A percentile compares a stretch with the other conserved stretches of the same genome.
phyloP scores from a whole-genome alignment of 2,888 invertebrate species.

The Cantharis flavilabris region DNA sequence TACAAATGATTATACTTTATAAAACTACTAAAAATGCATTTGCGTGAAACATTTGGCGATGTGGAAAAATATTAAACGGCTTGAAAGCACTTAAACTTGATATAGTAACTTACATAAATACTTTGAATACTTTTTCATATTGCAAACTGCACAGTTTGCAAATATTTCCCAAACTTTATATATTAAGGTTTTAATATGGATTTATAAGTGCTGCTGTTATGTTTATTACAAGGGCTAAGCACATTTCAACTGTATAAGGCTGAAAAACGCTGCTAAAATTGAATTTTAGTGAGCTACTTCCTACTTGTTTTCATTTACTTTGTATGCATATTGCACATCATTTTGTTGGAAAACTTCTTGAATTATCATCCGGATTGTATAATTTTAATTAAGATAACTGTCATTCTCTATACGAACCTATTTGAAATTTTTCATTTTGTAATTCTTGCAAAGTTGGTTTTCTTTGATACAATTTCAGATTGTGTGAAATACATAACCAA shows the following conservation, averaged over 20 bases:
- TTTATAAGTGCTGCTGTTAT: background rate
- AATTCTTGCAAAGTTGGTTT: background rate
- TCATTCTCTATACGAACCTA: background rate
- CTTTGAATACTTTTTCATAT: constrained; percentile 10
- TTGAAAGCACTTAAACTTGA: constrained; percentile 15
- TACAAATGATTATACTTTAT: constrained; percentile 23
- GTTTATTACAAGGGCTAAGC: background rate
- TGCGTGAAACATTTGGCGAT: constrained; percentile 18
- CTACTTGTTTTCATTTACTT: background rate
- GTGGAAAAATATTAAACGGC: constrained; percentile 11
- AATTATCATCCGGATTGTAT: background rate
- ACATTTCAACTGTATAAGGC: background rate
- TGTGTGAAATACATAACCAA: background rate
- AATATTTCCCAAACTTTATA: constrained; percentile 10
- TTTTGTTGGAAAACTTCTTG: background rate
- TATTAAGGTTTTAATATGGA: background rate
- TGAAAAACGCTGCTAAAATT: background rate
- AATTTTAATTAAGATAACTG: background rate
- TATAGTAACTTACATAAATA: constrained; percentile 16
- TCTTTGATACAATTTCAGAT: no score
- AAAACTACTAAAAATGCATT: constrained; percentile 25
- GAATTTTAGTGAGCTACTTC: background rate
- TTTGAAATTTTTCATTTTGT: background rate
- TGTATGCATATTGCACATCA: background rate
- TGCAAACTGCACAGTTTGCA: constrained; percentile 19